These are phyloP conservation scores for Cossypha polioptera DNA, from an alignment of 2,797 vertebrate species.

Conservation along the genomic window DNA sequence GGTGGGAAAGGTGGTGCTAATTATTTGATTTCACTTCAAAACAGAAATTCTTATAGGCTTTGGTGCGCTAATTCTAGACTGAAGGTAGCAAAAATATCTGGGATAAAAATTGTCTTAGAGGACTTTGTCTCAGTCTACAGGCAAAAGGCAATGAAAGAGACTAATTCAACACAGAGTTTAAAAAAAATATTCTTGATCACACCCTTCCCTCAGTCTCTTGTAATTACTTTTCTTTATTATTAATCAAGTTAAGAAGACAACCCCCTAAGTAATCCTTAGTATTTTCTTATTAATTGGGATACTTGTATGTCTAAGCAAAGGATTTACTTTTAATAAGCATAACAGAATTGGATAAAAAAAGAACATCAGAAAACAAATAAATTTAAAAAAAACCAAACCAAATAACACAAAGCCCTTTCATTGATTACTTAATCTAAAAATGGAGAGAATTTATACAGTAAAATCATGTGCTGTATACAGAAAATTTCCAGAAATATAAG, in stretches of 20 bases:
- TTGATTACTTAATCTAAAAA: not conserved
- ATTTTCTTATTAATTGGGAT: not conserved
- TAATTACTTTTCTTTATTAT: not conserved
- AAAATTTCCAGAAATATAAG: not conserved
- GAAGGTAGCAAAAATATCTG: not conserved
- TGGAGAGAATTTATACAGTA: not conserved
- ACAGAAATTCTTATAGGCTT: not conserved
- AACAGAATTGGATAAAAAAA: not conserved
- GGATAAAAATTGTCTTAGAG: not conserved
- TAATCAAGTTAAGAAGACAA: not conserved
- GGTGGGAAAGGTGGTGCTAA: not conserved
- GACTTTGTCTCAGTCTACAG: not conserved
- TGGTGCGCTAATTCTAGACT: not conserved
- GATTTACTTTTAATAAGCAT: not conserved
- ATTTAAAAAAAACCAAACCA: fast-evolving
- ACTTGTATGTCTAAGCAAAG: not conserved
- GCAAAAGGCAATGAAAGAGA: not conserved
- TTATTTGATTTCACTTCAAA: not conserved
- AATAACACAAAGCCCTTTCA: not conserved
- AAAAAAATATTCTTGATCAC: not conserved
- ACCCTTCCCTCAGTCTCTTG: not conserved
- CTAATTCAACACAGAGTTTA: not conserved
- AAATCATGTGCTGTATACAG: not conserved
- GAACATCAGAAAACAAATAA: not conserved
- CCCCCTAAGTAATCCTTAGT: not conserved